A percentile compares a stretch with the other conserved stretches of the same genome.
Conservation (phyloP, 2,797 vertebrate species). For the Coluber constrictor region DNA sequence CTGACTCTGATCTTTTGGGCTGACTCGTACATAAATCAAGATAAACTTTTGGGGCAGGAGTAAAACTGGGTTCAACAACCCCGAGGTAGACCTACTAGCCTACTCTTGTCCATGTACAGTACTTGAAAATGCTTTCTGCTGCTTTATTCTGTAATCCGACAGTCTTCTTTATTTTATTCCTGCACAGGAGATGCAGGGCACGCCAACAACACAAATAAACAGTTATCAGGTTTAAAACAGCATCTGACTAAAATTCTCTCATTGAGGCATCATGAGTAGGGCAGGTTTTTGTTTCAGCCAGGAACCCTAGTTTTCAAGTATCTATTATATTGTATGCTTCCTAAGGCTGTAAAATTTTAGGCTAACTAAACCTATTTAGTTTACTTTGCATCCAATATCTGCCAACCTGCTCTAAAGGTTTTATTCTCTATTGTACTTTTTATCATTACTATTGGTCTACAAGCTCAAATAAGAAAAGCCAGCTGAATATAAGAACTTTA, state of each 20-base stretch:
- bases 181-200: not conserved
- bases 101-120: not conserved
- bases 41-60: not conserved
- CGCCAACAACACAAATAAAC: not conserved
- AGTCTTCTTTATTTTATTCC: not conserved
- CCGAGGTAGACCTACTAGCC: not conserved
- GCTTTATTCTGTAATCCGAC: not conserved
- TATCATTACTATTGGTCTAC: not conserved
- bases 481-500: not conserved
- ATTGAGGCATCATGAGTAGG: not conserved
- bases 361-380: not conserved
- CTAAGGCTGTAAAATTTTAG: not conserved
- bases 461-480: not conserved
- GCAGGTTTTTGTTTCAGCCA: accelerated
- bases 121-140: not conserved
- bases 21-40: not conserved
- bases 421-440: not conserved
- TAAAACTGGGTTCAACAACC: not conserved
- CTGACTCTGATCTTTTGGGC: not conserved
- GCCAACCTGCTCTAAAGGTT: accelerated
- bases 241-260: not conserved
- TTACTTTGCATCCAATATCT: not conserved
- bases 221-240: not conserved
- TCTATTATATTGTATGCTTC: accelerated
- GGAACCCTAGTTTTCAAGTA: not conserved